A percentile compares a stretch with the other conserved stretches of the same genome.
Conservation (phyloP, 2,113 vertebrate genomes). For the Ibidorhyncha struthersii region DNA sequence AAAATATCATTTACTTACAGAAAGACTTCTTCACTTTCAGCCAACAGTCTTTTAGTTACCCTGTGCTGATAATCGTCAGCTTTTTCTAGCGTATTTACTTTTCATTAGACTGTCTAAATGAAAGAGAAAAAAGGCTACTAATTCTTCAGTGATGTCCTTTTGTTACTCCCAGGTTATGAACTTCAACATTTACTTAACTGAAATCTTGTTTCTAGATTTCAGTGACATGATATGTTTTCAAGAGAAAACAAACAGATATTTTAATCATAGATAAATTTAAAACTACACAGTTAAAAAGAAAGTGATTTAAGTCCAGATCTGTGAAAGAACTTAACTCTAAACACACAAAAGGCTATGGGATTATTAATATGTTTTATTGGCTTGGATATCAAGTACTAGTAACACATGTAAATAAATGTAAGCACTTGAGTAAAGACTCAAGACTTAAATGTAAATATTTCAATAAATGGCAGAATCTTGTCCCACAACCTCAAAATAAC, state of each 20-base stretch:
- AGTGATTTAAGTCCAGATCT: not conserved
- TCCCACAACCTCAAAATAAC: not conserved
- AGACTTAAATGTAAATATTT: not conserved
- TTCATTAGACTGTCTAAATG: not conserved
- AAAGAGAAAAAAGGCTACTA: not conserved
- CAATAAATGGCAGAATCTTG: not conserved
- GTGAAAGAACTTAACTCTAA: not conserved
- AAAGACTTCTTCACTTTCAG: not conserved
- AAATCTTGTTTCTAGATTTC: not conserved
- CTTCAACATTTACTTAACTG: not conserved
- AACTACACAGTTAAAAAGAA: not conserved
- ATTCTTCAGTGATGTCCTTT: not conserved
- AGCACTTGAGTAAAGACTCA: not conserved
- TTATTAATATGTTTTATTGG: not conserved
- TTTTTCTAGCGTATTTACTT: not conserved
- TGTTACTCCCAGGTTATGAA: not conserved
- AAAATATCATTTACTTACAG: not conserved
- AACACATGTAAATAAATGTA: not conserved
- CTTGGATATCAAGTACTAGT: not conserved
- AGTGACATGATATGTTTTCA: not conserved
- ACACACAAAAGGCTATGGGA: fast-evolving
- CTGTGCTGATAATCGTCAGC: not conserved
- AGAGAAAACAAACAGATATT: not conserved
- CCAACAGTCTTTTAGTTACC: not conserved
- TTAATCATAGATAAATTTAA: not conserved